Evolutionary conservation across 2,888 invertebrate genomes (phyloP).

Genomic region (Cyclophora punctaria): DNA sequence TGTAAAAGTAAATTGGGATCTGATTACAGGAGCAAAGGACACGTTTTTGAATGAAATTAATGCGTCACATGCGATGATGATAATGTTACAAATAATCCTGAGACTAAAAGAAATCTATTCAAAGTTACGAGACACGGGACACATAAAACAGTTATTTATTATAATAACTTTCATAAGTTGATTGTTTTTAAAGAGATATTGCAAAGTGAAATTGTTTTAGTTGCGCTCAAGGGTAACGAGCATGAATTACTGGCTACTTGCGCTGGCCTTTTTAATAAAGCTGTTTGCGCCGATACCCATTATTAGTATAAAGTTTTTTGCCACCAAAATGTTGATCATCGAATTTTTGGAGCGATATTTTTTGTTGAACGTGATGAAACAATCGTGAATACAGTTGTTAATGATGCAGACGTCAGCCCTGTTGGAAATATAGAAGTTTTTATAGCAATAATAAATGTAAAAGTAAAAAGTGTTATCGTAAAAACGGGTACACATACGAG

Average conservation of each 20-base stretch:
- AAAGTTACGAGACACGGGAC: conserved; percentile 29
- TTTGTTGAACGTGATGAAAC: neutral
- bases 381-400: conserved; percentile 25
- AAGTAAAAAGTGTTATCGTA: neutral
- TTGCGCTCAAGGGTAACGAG: conserved; percentile 46
- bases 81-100: conserved; percentile 43
- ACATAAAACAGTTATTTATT: no score
- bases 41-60: conserved; percentile 33
- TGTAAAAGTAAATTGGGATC: conserved; percentile 40
- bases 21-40: conserved; percentile 35
- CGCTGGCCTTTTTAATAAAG: conserved; percentile 60
- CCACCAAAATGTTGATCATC: conserved; percentile 49
- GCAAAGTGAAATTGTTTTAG: conserved; percentile 30
- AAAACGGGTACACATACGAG: conserved; percentile 8
- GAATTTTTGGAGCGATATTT: neutral
- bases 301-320: conserved; percentile 51
- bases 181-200: conserved; percentile 13
- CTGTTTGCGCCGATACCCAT: conserved; percentile 56
- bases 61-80: conserved; percentile 40
- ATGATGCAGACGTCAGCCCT: conserved; percentile 46
- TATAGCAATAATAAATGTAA: conserved; percentile 24
- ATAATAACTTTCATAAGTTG: no score
- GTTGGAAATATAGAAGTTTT: conserved; percentile 31
- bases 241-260: conserved; percentile 40
- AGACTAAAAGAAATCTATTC: conserved; percentile 46